Percentiles rank a stretch among this genome's conserved stretches.
Conservation (phyloP, 1,140 invertebrate genomes). For the Caenorhabditis briggsae region DNA sequence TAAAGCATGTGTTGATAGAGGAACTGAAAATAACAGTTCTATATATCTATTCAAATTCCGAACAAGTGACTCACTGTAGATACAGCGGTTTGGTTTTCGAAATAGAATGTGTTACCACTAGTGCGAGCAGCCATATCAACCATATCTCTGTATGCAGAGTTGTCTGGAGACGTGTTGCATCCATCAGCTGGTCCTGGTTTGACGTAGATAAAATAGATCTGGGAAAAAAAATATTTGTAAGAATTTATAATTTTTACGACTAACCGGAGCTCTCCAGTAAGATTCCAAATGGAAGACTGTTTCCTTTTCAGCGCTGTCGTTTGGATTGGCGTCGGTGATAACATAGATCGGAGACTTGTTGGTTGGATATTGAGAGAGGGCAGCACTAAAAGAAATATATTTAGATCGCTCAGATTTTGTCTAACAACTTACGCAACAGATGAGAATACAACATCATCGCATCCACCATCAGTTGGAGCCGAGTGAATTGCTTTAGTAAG, state of each 20-base stretch:
- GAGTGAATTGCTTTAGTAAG: constrained; percentile 48
- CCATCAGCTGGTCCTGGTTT: constrained; percentile 43
- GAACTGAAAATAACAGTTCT: constrained; percentile 30
- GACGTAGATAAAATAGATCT: constrained; percentile 58
- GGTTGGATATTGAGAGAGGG: constrained; percentile 46
- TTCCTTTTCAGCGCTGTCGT: constrained; percentile 58
- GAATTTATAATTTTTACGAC: too few species aligned
- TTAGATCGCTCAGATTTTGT: background rate
- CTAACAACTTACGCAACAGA: constrained; percentile 30
- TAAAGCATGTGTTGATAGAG: constrained; percentile 57
- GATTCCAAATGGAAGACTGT: constrained; percentile 58
- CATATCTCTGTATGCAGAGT: constrained; percentile 48
- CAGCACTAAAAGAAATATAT: constrained; percentile 27
- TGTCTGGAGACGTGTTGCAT: constrained; percentile 30
- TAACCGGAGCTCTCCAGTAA: constrained; percentile 59
- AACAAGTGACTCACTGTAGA: background rate
- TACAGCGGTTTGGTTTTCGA: constrained; percentile 20
- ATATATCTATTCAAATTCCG: too few species aligned
- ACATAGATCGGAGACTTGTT: constrained; percentile 66
- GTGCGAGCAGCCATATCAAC: constrained; percentile 32
- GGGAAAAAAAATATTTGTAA: background rate
- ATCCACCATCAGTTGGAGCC: constrained; percentile 48
- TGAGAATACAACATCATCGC: constrained; percentile 59
- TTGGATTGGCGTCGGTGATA: constrained; percentile 64
- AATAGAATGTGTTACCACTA: constrained; percentile 52